phyloP scores from a whole-genome alignment of 2,113 vertebrate genomes.

The Corvus moneduloides region DNA sequence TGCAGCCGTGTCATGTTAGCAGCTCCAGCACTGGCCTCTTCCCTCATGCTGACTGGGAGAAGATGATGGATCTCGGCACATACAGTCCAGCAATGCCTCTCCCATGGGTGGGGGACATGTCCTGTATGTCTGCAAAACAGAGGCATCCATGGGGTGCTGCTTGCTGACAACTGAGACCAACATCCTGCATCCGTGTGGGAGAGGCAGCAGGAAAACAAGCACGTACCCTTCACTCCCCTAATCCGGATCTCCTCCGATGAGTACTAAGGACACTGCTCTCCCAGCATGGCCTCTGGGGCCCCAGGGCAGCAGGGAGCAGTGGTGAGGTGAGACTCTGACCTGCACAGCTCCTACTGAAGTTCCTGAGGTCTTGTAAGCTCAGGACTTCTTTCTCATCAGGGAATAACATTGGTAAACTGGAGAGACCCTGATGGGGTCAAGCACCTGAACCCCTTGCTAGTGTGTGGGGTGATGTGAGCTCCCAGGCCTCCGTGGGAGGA shows the following conservation, averaged over 20 bases:
- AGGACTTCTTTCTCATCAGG: background rate
- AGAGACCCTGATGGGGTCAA: background rate
- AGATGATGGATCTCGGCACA: background rate
- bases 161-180: fast-evolving
- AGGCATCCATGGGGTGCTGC: fast-evolving
- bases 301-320: background rate
- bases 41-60: background rate
- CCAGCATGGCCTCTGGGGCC: background rate
- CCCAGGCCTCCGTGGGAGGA: background rate
- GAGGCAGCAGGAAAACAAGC: background rate
- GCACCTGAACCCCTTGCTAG: background rate
- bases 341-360: background rate
- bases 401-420: background rate
- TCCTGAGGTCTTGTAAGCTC: background rate
- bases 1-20: background rate
- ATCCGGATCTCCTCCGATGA: background rate
- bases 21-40: background rate
- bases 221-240: background rate
- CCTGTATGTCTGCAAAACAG: background rate
- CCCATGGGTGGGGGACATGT: background rate
- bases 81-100: background rate
- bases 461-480: background rate
- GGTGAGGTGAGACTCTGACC: background rate
- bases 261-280: background rate
- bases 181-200: background rate